Evolutionary conservation across 2,797 vertebrate genomes (phyloP), one percentile per base, ranked within the genome.

Genomic region (Philypnodon macrostomus): DNA sequence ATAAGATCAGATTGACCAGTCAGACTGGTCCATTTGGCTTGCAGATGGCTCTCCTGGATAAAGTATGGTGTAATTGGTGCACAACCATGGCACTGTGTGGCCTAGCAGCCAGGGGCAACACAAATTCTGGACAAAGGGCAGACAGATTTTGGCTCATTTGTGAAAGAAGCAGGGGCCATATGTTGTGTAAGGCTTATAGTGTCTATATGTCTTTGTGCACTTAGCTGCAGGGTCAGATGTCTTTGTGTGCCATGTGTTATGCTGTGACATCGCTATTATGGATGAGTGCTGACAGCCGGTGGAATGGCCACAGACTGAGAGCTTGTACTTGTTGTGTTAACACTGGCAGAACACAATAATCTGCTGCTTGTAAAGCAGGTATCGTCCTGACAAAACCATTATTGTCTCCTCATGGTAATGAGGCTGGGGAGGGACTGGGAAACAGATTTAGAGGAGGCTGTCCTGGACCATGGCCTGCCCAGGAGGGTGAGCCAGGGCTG

Each of bases 361-460:
- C 82, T 87, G 90, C 89, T 91, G 88, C 92, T 94, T 93, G 92
- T 93, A 92, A 93, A 91, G 92, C 88, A 91, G 90, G 90, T 91
- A 91, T 91, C 88, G 88, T 88, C 89, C 76, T 85, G 88, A 91
- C 90, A 90, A 90, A 90, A 90, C 88, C 89, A 91, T 88, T 86
- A 93, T 90, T 88, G 70, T 89, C 88, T 88, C 82, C 82, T 85
- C 83, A 91, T 91, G 84, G 84, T 91, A 89, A 93, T 93, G 90
- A 92, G 91, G 82, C 77, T 12, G 42, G 85, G 85, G 81, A 87
- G 86, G 83, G 85, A 87, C 79, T 76, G 73, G 80, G 79, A 85
- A 85, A 86, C 86, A 87, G 83, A 90, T 88, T 88, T 79, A 83
- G 75, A 83, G 65, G 72, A 69, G 82, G 85, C 73, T 89, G 88